Evolutionary conservation across 1,140 invertebrate species (phyloP).

Genomic region (Drosophila sulfurigaster): DNA sequence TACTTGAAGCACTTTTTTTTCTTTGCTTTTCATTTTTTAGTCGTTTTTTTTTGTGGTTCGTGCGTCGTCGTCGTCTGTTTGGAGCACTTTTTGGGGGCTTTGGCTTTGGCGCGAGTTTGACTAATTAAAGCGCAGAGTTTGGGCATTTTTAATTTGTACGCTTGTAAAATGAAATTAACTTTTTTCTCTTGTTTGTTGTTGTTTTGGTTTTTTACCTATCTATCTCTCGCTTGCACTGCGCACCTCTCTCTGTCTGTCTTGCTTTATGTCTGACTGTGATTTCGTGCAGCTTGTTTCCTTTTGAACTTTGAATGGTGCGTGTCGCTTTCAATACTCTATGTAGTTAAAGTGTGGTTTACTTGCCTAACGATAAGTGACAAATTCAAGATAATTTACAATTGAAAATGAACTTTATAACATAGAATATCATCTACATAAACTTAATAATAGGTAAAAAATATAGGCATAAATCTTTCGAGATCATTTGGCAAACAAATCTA

Average conservation of each 20-base stretch:
- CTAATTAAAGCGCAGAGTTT: conserved; percentile 81
- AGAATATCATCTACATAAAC: no score
- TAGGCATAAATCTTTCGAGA: no score
- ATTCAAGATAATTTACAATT: not conserved
- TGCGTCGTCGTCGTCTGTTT: conserved; percentile 64
- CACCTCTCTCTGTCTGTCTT: conserved; percentile 5
- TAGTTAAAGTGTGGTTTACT: not conserved
- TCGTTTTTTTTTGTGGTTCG: conserved; percentile 55
- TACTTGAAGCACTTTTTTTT: conserved; percentile 38
- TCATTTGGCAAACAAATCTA: no score
- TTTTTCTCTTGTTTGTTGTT: conserved; percentile 41
- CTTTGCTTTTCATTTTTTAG: conserved; percentile 11
- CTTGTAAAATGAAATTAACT: conserved; percentile 81
- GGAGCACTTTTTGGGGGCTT: conserved; percentile 37
- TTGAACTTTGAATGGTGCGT: conserved; percentile 76
- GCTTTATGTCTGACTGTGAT: conserved; percentile 24
- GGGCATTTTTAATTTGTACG: conserved; percentile 83
- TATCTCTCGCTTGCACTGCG: not conserved
- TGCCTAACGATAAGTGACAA: not conserved
- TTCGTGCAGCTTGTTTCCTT: conserved; percentile 83
- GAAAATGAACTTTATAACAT: not conserved
- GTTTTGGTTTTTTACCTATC: not conserved
- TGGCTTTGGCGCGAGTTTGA: conserved; percentile 81
- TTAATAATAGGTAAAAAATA: no score
- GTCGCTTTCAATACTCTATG: conserved; percentile 45